A percentile compares a stretch with the other conserved stretches of the same genome.
Evolutionary conservation across 2,113 vertebrate genomes (phyloP).

Genomic region (Campylomormyrus numenius): DNA sequence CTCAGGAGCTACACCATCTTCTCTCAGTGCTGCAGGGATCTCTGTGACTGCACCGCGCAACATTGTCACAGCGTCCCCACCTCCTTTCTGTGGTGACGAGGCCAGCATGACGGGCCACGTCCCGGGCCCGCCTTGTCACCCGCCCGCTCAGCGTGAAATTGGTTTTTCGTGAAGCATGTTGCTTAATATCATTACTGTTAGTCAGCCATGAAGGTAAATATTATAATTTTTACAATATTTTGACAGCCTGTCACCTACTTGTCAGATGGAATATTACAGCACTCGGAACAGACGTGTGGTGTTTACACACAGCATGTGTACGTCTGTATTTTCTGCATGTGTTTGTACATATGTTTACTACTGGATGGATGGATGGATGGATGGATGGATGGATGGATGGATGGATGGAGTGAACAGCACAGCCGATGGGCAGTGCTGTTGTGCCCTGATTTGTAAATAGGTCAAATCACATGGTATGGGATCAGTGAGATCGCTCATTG

Average conservation of each 20-base stretch:
- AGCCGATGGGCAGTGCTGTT: not conserved
- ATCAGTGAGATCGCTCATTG: not conserved
- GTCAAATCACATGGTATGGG: not conserved
- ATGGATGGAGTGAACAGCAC: not conserved
- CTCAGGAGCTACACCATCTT: not conserved
- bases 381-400: too few relatives aligned
- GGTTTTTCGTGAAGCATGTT: not conserved
- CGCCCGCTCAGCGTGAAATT: not conserved
- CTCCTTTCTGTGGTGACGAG: not conserved
- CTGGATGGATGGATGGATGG: not conserved
- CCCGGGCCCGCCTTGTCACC: not conserved
- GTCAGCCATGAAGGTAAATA: not conserved
- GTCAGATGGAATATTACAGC: not conserved
- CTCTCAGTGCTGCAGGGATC: not conserved
- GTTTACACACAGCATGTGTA: not conserved
- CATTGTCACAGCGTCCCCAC: not conserved
- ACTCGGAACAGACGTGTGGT: not conserved
- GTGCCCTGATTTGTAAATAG: not conserved
- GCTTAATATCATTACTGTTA: slow-evolving; percentile 10
- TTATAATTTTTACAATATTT: not conserved
- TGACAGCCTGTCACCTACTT: not conserved
- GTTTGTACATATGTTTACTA: not conserved
- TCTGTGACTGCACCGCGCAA: not conserved
- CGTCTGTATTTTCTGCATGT: not conserved
- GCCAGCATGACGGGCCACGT: not conserved